These are phyloP conservation scores for Hylyphantes graminicola DNA, from an alignment of 1,140 invertebrate genomes.

Conservation along the genomic window DNA sequence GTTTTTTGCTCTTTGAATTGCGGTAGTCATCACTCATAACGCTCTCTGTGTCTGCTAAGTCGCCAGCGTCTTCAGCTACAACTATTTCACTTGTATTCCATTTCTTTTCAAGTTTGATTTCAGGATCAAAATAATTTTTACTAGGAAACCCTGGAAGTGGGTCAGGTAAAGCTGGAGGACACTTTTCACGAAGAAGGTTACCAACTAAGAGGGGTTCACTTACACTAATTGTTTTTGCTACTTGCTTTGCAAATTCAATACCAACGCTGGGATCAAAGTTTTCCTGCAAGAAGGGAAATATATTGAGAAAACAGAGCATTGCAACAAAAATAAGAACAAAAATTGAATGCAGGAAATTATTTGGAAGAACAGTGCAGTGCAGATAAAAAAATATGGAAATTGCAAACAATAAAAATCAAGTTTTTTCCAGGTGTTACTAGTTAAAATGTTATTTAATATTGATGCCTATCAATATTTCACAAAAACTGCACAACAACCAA, in stretches of 20 bases:
- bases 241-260: slow-evolving; percentile 14
- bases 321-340: no score
- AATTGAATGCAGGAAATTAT: no score
- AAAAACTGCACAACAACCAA: no score
- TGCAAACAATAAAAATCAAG: no score
- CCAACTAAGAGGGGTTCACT: background rate
- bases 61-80: background rate
- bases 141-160: background rate
- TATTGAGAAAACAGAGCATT: background rate
- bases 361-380: no score
- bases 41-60: background rate
- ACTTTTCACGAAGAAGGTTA: background rate
- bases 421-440: no score
- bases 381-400: no score
- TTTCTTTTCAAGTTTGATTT: background rate
- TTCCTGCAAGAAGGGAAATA: slow-evolving; percentile 9
- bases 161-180: background rate
- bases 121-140: background rate
- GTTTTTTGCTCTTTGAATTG: background rate
- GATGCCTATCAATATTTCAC: no score
- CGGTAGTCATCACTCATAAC: background rate
- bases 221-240: slow-evolving; percentile 1
- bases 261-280: background rate
- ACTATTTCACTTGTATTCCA: background rate
- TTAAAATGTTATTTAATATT: no score